phyloP scores from a whole-genome alignment of 2,113 vertebrate genomes.

The Miniopterus natalensis region DNA sequence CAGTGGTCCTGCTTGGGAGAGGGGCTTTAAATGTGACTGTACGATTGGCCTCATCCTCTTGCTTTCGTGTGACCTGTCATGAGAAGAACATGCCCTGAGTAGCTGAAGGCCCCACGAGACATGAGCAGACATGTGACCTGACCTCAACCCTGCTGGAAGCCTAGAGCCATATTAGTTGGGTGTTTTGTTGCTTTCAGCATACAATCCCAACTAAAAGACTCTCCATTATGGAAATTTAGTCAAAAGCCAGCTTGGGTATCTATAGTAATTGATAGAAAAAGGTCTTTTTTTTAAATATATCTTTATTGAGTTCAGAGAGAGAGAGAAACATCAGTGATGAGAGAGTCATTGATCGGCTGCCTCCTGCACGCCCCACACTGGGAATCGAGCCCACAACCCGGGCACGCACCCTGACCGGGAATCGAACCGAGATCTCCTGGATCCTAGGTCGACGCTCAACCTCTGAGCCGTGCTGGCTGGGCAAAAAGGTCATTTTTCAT shows the following conservation, averaged over 20 bases:
- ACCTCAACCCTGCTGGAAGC: neutral
- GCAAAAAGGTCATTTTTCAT: neutral
- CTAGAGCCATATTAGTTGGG: neutral
- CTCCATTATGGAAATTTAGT: neutral
- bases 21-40: neutral
- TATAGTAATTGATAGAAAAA: neutral
- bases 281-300: too few species aligned
- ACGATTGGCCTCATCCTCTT: neutral
- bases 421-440: too few species aligned
- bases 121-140: accelerated
- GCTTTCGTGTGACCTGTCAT: neutral
- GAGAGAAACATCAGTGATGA: too few species aligned
- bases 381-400: too few species aligned
- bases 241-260: neutral
- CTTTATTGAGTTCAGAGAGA: too few species aligned
- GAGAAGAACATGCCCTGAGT: neutral
- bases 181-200: neutral
- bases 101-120: neutral
- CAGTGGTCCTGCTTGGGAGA: neutral
- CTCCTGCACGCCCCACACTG: too few species aligned
- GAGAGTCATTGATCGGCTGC: too few species aligned
- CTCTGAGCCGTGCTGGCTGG: too few species aligned
- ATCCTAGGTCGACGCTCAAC: too few species aligned
- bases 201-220: neutral
- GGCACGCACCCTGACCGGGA: too few species aligned